A percentile compares a stretch with the other conserved stretches of the same genome.
phyloP scores from a whole-genome alignment of 2,888 invertebrate species.

The Polydrusus pterygomalis region DNA sequence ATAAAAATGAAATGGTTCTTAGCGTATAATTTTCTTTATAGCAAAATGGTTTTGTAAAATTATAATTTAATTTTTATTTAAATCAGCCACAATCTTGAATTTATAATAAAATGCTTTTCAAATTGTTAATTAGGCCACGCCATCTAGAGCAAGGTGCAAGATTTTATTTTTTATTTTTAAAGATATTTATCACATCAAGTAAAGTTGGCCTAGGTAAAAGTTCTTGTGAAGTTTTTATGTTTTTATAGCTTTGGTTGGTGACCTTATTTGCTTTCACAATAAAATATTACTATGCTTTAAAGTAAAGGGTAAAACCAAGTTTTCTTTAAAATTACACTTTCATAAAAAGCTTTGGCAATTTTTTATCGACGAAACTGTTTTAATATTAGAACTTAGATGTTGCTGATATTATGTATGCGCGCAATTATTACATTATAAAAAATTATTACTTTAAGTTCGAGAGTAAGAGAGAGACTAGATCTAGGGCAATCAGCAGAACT shows the following conservation, averaged over 20 bases:
- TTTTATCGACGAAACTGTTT: slow-evolving; percentile 16
- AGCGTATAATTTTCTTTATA: neutral
- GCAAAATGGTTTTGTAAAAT: neutral
- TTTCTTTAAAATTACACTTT: slow-evolving; percentile 39
- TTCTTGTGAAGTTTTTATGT: slow-evolving; percentile 41
- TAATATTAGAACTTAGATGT: slow-evolving; percentile 20
- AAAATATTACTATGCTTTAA: slow-evolving; percentile 37
- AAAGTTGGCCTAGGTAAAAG: slow-evolving; percentile 41
- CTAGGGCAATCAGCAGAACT: too few species aligned
- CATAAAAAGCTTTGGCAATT: slow-evolving; percentile 34
- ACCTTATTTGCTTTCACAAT: slow-evolving; percentile 30
- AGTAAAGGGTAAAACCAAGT: slow-evolving; percentile 28
- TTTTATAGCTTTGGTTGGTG: slow-evolving; percentile 34
- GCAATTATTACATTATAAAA: slow-evolving; percentile 26
- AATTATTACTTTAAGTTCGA: slow-evolving; percentile 7
- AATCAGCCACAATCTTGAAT: neutral
- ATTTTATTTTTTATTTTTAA: slow-evolving; percentile 5
- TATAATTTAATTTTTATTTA: neutral
- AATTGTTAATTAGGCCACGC: slow-evolving; percentile 11
- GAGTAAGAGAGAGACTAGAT: too few species aligned
- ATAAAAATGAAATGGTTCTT: too few species aligned
- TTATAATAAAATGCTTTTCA: neutral
- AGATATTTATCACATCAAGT: slow-evolving; percentile 27
- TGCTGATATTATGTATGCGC: slow-evolving; percentile 10
- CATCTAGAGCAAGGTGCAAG: slow-evolving; percentile 3